These are phyloP conservation scores for Bombus confusus DNA, from an alignment of 1,140 invertebrate genomes.

Conservation along the genomic window DNA sequence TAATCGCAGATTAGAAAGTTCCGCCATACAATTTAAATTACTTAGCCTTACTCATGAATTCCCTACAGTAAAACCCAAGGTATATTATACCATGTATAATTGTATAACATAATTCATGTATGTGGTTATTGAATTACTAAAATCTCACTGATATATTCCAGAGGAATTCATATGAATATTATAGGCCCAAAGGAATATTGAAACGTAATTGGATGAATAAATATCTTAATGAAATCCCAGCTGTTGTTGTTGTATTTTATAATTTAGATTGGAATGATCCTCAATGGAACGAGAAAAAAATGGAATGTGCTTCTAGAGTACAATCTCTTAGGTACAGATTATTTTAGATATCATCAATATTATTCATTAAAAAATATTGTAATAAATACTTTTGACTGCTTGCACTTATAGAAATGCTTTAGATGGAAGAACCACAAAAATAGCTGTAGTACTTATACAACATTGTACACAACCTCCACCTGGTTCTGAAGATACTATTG, in stretches of 20 bases:
- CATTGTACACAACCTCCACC: slow-evolving; percentile 88
- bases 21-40: slow-evolving; percentile 93
- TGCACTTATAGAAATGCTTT: slow-evolving; percentile 83
- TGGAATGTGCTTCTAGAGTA: slow-evolving; percentile 95
- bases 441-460: slow-evolving; percentile 95
- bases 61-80: slow-evolving; percentile 94
- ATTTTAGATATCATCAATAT: neutral
- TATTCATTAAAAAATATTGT: slow-evolving; percentile 17
- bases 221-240: slow-evolving; percentile 94
- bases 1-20: slow-evolving; percentile 90
- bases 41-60: slow-evolving; percentile 91
- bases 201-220: slow-evolving; percentile 98
- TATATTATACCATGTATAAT: slow-evolving; percentile 63
- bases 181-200: slow-evolving; percentile 97
- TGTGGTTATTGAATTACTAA: slow-evolving; percentile 18
- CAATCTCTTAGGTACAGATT: slow-evolving; percentile 89
- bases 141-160: slow-evolving; percentile 71
- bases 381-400: slow-evolving; percentile 14
- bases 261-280: slow-evolving; percentile 98
- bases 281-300: slow-evolving; percentile 96
- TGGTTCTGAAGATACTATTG: slow-evolving; percentile 91
- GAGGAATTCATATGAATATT: slow-evolving; percentile 96
- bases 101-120: neutral
- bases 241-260: slow-evolving; percentile 96
- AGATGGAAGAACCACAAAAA: slow-evolving; percentile 91